A percentile compares a stretch with the other conserved stretches of the same genome.
These are phyloP conservation scores for Spea hammondii DNA, from an alignment of 2,797 vertebrate species.

Conservation along the genomic window DNA sequence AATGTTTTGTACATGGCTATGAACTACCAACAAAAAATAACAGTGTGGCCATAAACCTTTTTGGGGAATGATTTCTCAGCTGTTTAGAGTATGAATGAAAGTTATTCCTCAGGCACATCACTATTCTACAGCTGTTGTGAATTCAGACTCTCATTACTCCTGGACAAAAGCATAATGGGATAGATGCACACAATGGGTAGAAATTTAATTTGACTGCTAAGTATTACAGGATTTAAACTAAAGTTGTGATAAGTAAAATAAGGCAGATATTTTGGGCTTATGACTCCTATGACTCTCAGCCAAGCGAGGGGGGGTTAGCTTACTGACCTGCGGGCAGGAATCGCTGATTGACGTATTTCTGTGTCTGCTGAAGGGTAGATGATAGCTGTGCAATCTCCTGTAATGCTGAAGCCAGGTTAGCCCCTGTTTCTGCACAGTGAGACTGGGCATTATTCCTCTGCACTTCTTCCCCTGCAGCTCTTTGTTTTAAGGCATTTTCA, in stretches of 20 bases:
- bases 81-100: background rate
- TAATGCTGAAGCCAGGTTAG: conserved; percentile 56
- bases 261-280: no score
- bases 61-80: conserved; percentile 31
- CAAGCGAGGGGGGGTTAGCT: background rate
- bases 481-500: conserved; percentile 68
- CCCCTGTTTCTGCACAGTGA: conserved; percentile 51
- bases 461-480: conserved; percentile 50
- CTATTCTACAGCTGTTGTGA: background rate
- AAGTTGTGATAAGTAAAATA: no score
- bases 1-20: background rate
- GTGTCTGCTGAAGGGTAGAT: conserved; percentile 64
- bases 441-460: conserved; percentile 60
- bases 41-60: background rate
- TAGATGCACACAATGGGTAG: no score
- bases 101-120: background rate
- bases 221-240: no score
- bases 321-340: conserved; percentile 82
- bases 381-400: conserved; percentile 67
- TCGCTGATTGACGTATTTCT: conserved; percentile 63
- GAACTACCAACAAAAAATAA: background rate
- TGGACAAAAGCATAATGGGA: no score
- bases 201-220: no score
- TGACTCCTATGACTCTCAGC: no score
- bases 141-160: background rate